Evolutionary conservation across 2,888 invertebrate species (phyloP), one percentile per base, ranked within the genome.

Genomic region (Cataglyphis livida): DNA sequence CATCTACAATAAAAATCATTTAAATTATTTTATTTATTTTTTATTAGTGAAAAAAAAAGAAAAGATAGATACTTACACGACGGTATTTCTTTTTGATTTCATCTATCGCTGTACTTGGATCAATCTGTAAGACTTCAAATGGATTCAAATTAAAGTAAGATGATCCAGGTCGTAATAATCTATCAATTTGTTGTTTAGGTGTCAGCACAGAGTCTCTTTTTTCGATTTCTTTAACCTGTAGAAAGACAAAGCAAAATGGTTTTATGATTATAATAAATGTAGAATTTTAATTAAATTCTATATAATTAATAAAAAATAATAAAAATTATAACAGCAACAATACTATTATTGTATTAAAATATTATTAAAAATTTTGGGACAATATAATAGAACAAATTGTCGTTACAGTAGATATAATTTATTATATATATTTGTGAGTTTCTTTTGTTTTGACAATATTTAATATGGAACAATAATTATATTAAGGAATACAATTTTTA

Each of bases 81-180:
- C 98, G 96, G 95, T 99, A 99, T 95, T 99, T 99, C 95, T 98
- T 99, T 95, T 99, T 99, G 76, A 99, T 97, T 94, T 98, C 98
- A 91, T 99, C 98, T 79, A 99, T 94, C 28, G 98, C 95, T 15
- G 97, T 96, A 87, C 98, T 98, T 18, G 99, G 98, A 92, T 99
- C 99, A 73, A 98, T 96, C 95, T 98, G 98, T 79, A 98, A 95
- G 3, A 98, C 98, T 95, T 98, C 98, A 94, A 97, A 98, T 1
- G 99, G 99, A 95, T 99, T 99, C 88, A 99, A 96, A 95, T 99
- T 99, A 95, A 99, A 98, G 95, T 99, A 99, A 15, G 99, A 99
- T 0, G 99, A 98, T 38, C 99, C 99, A 84, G 99, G 99, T 91
- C 99, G 96, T 82, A 99, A 96, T 84, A 99, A 96, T 91, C 99